Base-by-base conservation (phyloP, 92 coral and sea anemone genomes). In the Phenganax stokvisi region DNA sequence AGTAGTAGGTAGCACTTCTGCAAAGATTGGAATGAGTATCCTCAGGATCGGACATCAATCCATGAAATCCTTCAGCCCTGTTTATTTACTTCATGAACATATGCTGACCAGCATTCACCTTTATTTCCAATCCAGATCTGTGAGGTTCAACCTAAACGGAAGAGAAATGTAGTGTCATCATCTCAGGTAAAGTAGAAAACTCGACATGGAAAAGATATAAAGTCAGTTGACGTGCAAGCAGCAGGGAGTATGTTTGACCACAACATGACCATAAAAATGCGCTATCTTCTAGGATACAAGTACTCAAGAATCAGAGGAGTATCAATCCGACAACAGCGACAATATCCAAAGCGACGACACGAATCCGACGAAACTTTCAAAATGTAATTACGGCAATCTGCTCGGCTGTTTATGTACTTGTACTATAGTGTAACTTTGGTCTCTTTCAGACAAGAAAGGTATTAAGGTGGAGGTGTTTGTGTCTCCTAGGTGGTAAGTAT, bases 81-180 rank as follows among this genome's bases (percentile, higher is more conserved):
- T 69, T 30, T 51, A 12, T 30, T 69, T 51, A 3, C 55, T 51
- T 30, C 53, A 20, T 37, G 47, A 37, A 37, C 5, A 37, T 37
- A 37, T 37, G 47, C 13, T 69, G 16, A 51, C 8, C 74, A 69
- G 55, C 13, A 0, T 1, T 17, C 55, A 30, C 8, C 74, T 15
- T 69, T 69, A 31, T 17, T 30, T 10, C 12, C 15, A 54, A 37
- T 62, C 16, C 12, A 77, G 81, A 12, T 77, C 51, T 77, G 82
- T 80, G 89, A 76, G 61, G 86, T 86, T 2, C 89, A 77, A 81
- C 80, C 82, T 2, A 87, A 87, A 54, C 71, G 89, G 51, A 87
- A 87, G 54, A 79, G 78, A 54, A 74, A 51, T 25, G 85, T 79
- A 15, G 82, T 57, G 0, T n/a, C 61, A 25, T 56, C 77, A 63